Conservation (phyloP, 30 jellyfish, hydroid and myxozoan genomes). For the Aurelia aurita complex sp. Pacific region DNA sequence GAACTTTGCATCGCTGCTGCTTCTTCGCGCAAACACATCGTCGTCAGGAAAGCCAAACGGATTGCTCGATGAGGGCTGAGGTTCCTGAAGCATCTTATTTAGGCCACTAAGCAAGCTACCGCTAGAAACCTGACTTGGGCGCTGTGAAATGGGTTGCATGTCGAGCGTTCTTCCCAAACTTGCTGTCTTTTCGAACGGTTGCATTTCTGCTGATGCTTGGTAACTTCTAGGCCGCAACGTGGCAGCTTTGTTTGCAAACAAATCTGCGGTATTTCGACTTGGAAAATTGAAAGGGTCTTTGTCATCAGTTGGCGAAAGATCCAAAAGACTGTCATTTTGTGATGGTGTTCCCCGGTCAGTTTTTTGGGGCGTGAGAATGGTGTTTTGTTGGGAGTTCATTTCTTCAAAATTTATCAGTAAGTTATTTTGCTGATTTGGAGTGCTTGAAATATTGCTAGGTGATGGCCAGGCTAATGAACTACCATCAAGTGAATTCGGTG, state of each 20-base stretch:
- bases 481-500: not conserved
- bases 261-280: conserved; percentile 12
- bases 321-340: conserved; percentile 8
- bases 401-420: not conserved
- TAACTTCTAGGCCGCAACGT: conserved; percentile 23
- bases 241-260: conserved; percentile 36
- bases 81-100: conserved; percentile 52
- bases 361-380: conserved; percentile 24
- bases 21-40: conserved; percentile 20
- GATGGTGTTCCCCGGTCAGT: not conserved
- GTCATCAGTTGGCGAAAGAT: conserved; percentile 33
- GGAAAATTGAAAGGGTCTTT: not conserved
- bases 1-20: not conserved
- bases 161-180: conserved; percentile 27
- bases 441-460: not conserved
- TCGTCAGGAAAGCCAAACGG: conserved; percentile 25
- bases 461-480: not conserved
- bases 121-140: conserved; percentile 25
- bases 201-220: not conserved
- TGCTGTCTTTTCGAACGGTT: conserved; percentile 6
- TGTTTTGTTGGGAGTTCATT: not conserved
- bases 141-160: not conserved
- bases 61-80: conserved; percentile 18
- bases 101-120: conserved; percentile 62
- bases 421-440: not conserved